These are phyloP conservation scores for Potamarius usumacintae DNA, from an alignment of 2,113 vertebrate species.

Conservation along the genomic window DNA sequence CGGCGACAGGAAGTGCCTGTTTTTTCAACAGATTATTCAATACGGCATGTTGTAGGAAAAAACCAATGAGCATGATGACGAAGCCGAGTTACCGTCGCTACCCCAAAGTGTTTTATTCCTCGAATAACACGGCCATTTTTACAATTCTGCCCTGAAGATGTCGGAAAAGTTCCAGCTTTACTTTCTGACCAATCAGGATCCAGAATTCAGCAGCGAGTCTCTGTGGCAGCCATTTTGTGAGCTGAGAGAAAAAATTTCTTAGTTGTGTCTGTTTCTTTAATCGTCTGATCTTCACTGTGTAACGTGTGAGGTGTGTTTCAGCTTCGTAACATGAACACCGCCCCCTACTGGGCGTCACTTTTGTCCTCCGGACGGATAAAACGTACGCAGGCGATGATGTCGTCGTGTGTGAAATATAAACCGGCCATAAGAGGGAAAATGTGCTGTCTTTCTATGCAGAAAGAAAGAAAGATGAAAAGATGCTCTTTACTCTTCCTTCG, in stretches of 20 bases:
- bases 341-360: background rate
- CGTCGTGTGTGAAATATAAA: background rate
- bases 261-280: background rate
- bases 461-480: background rate
- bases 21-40: background rate
- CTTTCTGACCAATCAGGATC: background rate
- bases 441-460: constrained; percentile 11
- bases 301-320: background rate
- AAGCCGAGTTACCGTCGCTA: background rate
- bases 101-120: background rate
- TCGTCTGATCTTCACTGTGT: background rate
- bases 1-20: too few relatives aligned
- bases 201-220: background rate
- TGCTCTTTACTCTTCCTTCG: background rate
- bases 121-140: background rate
- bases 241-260: background rate
- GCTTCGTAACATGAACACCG: background rate
- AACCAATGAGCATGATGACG: background rate
- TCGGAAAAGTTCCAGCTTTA: background rate
- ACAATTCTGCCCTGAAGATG: background rate
- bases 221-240: background rate
- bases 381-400: background rate
- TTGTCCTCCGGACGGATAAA: background rate
- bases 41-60: background rate
- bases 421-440: background rate